Conservation (phyloP, 2,113 vertebrate species). For the Clarias batrachus region DNA sequence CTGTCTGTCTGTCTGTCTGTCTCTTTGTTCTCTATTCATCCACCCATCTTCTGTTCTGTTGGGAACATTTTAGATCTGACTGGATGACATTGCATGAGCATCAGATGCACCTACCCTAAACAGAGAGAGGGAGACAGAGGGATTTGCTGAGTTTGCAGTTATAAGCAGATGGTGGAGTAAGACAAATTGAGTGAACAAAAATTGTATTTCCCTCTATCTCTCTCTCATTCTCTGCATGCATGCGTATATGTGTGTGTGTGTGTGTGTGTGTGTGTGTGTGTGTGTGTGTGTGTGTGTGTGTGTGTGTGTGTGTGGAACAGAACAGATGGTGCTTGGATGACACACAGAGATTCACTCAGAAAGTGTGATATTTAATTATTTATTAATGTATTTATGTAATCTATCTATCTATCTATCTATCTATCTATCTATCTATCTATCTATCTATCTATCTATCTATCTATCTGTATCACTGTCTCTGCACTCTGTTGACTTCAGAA, state of each 20-base stretch:
- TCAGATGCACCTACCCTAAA: neutral
- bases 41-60: neutral
- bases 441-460: neutral
- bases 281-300: slow-evolving; percentile 8
- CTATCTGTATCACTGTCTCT: neutral
- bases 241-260: too few species aligned
- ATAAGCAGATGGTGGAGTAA: neutral
- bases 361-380: slow-evolving; percentile 13
- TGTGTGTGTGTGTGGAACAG: slow-evolving; percentile 17
- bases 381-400: neutral
- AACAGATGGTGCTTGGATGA: slow-evolving; percentile 22
- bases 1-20: slow-evolving; percentile 18
- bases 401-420: neutral
- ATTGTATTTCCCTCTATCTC: neutral
- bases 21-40: slow-evolving; percentile 45
- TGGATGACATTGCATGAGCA: neutral
- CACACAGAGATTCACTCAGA: slow-evolving; percentile 2
- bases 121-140: neutral
- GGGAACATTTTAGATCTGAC: neutral
- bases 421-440: neutral
- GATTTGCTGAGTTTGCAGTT: slow-evolving; percentile 4
- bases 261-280: neutral
- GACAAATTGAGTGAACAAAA: neutral
- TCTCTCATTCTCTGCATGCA: neutral
- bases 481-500: neutral